Conservation (phyloP, 1,140 invertebrate species). For the Wasmannia auropunctata region DNA sequence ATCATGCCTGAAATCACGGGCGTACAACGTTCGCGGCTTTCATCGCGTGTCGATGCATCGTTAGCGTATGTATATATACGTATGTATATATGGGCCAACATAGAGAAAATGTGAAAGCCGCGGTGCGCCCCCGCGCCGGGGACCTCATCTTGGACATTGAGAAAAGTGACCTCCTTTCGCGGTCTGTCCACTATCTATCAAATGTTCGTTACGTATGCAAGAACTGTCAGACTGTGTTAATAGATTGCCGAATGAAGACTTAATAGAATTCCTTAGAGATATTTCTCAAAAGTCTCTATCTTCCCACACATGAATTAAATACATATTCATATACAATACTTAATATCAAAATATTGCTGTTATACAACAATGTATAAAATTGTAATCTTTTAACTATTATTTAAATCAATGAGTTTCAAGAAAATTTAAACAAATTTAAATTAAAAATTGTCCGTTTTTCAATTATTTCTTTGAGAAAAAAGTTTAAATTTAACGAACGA, state of each 20-base stretch:
- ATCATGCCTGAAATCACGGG: conserved; percentile 10
- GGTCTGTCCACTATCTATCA: conserved; percentile 13
- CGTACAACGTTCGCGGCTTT: conserved; percentile 14
- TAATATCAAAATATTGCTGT: not conserved
- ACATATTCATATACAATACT: not conserved
- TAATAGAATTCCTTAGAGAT: not conserved
- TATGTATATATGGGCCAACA: conserved; percentile 49
- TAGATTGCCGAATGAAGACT: not conserved
- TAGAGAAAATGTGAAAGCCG: conserved; percentile 79
- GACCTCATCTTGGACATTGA: conserved; percentile 42
- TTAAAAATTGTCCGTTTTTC: not conserved
- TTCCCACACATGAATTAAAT: not conserved
- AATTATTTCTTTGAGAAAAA: not conserved
- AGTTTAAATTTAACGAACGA: not conserved
- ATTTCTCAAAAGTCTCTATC: not conserved
- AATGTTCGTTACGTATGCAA: not conserved
- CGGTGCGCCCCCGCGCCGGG: conserved; percentile 21
- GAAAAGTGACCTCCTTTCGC: conserved; percentile 76
- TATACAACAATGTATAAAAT: not conserved
- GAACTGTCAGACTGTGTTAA: not conserved
- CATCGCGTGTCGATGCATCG: conserved; percentile 41
- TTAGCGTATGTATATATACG: conserved; percentile 8
- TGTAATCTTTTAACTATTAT: not conserved
- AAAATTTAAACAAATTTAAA: not conserved
- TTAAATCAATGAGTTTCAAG: not conserved